Percentiles rank a stretch among this genome's conserved stretches.
phyloP scores from a whole-genome alignment of 2,888 invertebrate species.

The Drosophila flavopinicola region DNA sequence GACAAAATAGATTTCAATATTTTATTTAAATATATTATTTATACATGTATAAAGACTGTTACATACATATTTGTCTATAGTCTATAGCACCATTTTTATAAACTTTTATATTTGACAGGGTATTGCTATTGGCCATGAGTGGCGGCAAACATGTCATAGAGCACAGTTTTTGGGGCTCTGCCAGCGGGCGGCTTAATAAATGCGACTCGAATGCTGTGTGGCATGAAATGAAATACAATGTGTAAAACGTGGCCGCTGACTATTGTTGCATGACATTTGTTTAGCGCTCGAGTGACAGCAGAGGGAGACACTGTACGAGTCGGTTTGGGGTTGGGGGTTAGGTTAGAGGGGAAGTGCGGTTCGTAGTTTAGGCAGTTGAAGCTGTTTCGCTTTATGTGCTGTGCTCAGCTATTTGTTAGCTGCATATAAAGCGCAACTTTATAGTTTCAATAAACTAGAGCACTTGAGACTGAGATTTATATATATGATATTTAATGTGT shows the following conservation, averaged over 20 bases:
- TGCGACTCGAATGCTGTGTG: constrained; percentile 45
- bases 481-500: background rate
- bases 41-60: background rate
- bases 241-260: constrained; percentile 59
- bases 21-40: background rate
- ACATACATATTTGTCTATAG: too few species aligned
- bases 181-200: constrained; percentile 52
- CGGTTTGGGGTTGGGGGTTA: background rate
- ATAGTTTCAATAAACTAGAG: constrained; percentile 22
- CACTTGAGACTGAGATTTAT: constrained; percentile 14
- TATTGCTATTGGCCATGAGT: constrained; percentile 12
- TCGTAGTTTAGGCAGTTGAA: constrained; percentile 7
- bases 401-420: constrained; percentile 23
- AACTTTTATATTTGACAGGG: constrained; percentile 4
- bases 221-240: constrained; percentile 72
- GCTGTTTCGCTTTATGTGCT: constrained; percentile 23
- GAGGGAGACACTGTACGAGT: background rate
- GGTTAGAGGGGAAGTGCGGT: background rate
- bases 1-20: too few species aligned
- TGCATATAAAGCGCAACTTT: constrained; percentile 22
- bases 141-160: constrained; percentile 26
- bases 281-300: constrained; percentile 14
- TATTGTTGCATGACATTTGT: constrained; percentile 68
- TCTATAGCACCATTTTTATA: background rate
- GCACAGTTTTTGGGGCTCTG: constrained; percentile 35